Evolutionary conservation across 2,113 vertebrate genomes (phyloP).

Genomic region (Macquaria ambigua): DNA sequence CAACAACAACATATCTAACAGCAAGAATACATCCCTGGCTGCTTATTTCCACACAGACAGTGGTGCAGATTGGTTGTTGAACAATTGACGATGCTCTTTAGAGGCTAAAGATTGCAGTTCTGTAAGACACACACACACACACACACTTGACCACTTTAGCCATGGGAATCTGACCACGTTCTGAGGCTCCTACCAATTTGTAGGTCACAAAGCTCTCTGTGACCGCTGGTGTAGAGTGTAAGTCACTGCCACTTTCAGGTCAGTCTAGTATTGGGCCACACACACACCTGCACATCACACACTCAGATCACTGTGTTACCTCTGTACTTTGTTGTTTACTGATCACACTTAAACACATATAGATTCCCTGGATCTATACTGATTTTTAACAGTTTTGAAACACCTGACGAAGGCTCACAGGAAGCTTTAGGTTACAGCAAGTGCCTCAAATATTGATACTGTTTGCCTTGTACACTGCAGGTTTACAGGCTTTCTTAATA

Average conservation of each 20-base stretch:
- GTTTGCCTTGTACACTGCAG: constrained; percentile 21
- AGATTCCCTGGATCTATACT: neutral
- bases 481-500: constrained; percentile 33
- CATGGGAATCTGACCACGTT: constrained; percentile 79
- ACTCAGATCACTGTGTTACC: constrained; percentile 1
- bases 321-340: neutral
- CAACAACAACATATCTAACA: neutral
- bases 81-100: constrained; percentile 25
- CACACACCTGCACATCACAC: constrained; percentile 26
- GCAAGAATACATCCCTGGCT: neutral
- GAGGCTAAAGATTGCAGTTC: constrained; percentile 40
- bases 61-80: neutral
- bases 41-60: constrained; percentile 26
- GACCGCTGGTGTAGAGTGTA: constrained; percentile 77
- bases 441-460: constrained; percentile 51
- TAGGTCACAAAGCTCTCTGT: constrained; percentile 78
- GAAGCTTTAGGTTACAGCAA: constrained; percentile 23
- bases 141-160: constrained; percentile 59
- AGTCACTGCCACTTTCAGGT: constrained; percentile 69
- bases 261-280: constrained; percentile 52
- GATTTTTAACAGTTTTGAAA: constrained; percentile 16
- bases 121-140: neutral
- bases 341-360: constrained; percentile 23
- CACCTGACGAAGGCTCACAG: constrained; percentile 4
- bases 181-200: constrained; percentile 78